Conservation (phyloP, 2,888 invertebrate species). For the Pyrrhosoma nymphula region DNA sequence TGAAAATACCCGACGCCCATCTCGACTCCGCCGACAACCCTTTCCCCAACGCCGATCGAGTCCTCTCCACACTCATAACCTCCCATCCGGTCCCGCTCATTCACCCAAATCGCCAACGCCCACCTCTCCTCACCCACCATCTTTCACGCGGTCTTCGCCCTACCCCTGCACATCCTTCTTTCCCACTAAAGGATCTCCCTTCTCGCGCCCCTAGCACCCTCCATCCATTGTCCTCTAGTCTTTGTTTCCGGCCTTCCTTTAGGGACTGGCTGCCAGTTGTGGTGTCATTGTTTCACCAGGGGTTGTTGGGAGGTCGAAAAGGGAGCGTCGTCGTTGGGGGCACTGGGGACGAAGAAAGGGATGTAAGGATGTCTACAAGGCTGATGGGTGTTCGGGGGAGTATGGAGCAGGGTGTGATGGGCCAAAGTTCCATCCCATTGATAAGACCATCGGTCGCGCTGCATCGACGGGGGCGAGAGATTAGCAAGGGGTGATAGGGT, state of each 20-base stretch:
- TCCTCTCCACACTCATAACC: background rate
- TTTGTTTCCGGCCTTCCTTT: constrained; percentile 59
- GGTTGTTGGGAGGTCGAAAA: background rate
- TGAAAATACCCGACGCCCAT: background rate
- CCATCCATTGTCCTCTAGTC: background rate
- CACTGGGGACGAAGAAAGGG: background rate
- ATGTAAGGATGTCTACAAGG: background rate
- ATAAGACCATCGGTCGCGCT: background rate
- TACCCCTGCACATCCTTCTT: background rate
- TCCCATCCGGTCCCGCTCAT: background rate
- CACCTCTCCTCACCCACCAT: background rate
- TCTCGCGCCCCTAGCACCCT: background rate
- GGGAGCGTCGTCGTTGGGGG: background rate
- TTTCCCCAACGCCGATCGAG: background rate
- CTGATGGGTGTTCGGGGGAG: background rate
- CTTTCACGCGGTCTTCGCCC: background rate
- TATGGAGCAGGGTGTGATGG: background rate
- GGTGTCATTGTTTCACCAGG: constrained; percentile 14
- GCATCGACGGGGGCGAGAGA: background rate
- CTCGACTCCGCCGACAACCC: background rate
- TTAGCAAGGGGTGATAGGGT: background rate
- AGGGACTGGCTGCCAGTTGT: background rate
- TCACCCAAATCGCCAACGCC: background rate
- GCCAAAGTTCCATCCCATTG: background rate
- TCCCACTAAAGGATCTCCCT: background rate